Conservation (phyloP, 2,113 vertebrate species). For the Heloderma charlesbogerti region DNA sequence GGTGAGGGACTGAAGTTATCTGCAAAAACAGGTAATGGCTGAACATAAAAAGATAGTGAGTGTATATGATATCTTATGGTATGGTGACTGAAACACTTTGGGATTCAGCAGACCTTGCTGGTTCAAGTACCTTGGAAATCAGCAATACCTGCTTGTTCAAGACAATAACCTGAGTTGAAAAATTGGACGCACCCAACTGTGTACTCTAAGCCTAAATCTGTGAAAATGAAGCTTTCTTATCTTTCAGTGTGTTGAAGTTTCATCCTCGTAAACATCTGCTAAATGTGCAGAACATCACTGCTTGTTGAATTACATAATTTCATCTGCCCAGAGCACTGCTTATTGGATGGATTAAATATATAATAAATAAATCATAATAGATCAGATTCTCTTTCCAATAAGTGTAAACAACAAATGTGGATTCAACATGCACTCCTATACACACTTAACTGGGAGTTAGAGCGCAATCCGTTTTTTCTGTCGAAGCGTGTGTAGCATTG, state of each 20-base stretch:
- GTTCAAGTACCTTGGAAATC: too few relatives aligned
- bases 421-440: neutral
- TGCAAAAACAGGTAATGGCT: neutral
- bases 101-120: neutral
- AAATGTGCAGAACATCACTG: neutral
- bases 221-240: neutral
- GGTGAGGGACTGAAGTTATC: neutral
- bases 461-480: too few relatives aligned
- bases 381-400: conserved; percentile 54
- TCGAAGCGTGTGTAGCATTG: too few relatives aligned
- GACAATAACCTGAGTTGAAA: neutral
- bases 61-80: neutral
- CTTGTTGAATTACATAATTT: neutral
- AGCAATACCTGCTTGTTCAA: neutral
- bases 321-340: too few relatives aligned
- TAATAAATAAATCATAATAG: conserved; percentile 18
- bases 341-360: too few relatives aligned
- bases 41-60: neutral
- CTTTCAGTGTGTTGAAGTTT: neutral
- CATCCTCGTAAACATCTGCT: neutral
- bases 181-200: neutral
- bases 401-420: conserved; percentile 38
- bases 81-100: neutral
- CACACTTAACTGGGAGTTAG: too few relatives aligned
- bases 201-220: neutral